Evolutionary conservation across 2,797 vertebrate species (phyloP).

Genomic region (Pseudotriccus pelzelni): DNA sequence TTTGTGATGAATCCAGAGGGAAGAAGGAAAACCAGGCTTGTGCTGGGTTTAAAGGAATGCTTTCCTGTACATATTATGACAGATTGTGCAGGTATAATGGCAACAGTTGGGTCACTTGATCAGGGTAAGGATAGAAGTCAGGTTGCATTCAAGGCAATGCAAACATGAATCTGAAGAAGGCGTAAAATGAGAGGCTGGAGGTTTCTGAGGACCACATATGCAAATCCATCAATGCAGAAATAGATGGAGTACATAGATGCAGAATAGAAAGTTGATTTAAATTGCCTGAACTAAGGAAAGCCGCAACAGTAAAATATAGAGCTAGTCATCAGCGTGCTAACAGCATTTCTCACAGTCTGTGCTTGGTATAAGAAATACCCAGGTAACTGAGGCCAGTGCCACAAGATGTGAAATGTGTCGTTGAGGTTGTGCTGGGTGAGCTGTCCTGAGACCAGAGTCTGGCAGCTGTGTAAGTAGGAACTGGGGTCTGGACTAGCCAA

Average conservation of each 20-base stretch:
- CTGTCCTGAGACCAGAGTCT: not conserved
- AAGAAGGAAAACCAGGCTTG: not conserved
- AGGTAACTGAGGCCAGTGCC: not conserved
- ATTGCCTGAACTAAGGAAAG: not conserved
- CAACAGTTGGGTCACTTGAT: not conserved
- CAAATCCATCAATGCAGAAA: not conserved
- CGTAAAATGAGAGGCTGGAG: not conserved
- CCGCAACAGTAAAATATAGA: accelerated
- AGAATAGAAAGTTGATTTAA: not conserved
- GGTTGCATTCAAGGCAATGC: not conserved
- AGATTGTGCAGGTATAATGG: not conserved
- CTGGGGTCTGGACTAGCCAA: not conserved
- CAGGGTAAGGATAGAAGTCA: not conserved
- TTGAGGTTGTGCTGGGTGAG: not conserved
- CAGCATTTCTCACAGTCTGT: not conserved
- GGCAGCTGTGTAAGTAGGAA: not conserved
- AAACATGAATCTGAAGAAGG: not conserved
- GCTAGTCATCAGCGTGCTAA: not conserved
- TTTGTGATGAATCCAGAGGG: not conserved
- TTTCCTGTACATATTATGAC: not conserved
- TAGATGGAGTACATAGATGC: not conserved
- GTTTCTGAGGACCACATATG: not conserved
- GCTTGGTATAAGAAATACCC: not conserved
- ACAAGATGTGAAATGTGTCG: not conserved
- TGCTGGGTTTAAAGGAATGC: not conserved